phyloP scores from a whole-genome alignment of 1,140 invertebrate genomes.

The Tetragnatha versicolor region DNA sequence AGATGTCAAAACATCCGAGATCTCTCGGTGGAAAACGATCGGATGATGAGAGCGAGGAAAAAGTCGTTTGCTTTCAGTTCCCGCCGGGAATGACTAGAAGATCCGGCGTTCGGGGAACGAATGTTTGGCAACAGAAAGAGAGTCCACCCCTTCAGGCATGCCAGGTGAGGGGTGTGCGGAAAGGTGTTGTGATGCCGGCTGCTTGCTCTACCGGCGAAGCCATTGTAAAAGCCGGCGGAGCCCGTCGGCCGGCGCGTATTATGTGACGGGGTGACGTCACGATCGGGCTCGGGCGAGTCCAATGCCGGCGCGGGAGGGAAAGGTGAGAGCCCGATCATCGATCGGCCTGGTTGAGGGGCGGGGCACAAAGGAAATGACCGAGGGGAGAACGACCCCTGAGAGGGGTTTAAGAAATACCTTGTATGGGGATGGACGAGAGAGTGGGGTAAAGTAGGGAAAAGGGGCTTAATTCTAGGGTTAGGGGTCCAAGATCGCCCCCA shows the following conservation, averaged over 20 bases:
- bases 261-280: slow-evolving; percentile 39
- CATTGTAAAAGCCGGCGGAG: slow-evolving; percentile 31
- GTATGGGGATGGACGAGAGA: too few relatives aligned
- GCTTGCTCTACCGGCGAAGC: slow-evolving; percentile 31
- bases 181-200: background rate
- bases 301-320: slow-evolving; percentile 18
- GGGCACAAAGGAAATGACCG: slow-evolving; percentile 25
- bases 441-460: background rate
- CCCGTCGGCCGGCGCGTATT: slow-evolving; percentile 13
- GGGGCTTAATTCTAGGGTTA: background rate
- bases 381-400: too few relatives aligned
- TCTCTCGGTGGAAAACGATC: too few relatives aligned
- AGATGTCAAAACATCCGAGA: too few relatives aligned
- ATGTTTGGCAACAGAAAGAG: too few relatives aligned
- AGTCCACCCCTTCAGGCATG: too few relatives aligned
- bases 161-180: background rate
- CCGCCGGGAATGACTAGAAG: too few relatives aligned
- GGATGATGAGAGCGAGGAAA: too few relatives aligned
- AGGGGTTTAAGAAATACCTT: too few relatives aligned
- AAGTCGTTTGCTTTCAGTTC: too few relatives aligned
- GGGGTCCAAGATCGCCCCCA: background rate
- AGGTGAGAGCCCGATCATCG: background rate
- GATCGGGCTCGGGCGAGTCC: slow-evolving; percentile 12
- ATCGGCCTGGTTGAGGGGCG: background rate
- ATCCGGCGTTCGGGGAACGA: too few relatives aligned